Conservation (phyloP, 2,797 vertebrate species). For the Gallinago nigripennis region DNA sequence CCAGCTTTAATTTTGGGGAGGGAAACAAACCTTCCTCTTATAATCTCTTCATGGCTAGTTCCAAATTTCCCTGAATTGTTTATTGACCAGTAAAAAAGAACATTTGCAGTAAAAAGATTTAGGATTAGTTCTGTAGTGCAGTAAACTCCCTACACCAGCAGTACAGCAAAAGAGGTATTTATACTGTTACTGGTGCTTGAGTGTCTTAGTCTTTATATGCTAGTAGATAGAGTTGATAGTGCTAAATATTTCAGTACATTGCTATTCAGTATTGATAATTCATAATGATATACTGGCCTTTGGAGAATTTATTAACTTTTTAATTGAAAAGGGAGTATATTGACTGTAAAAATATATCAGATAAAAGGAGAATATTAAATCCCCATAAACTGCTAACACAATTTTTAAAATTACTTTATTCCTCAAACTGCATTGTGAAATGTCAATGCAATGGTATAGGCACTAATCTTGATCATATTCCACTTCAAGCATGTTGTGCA, state of each 20-base stretch:
- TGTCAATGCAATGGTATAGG: background rate
- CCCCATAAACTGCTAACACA: rapidly evolving
- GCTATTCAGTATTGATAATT: background rate
- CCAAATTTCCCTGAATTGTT: constrained; percentile 54
- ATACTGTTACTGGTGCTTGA: background rate
- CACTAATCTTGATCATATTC: background rate
- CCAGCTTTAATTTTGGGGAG: background rate
- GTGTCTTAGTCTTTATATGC: background rate
- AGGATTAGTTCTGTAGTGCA: background rate
- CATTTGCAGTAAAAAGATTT: background rate
- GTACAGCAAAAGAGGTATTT: background rate
- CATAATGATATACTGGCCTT: background rate
- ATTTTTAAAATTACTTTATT: background rate
- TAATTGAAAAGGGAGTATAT: background rate
- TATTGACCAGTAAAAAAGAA: background rate
- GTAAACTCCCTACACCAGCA: background rate
- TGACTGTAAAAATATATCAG: background rate
- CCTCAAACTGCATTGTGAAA: background rate
- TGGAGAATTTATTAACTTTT: background rate
- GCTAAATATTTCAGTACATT: background rate
- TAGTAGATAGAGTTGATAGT: background rate
- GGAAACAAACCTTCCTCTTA: background rate
- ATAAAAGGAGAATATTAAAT: background rate
- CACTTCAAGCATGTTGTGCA: background rate
- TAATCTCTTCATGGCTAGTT: background rate